These are phyloP conservation scores for Columba janthina DNA, from an alignment of 2,113 vertebrate species.

Conservation along the genomic window DNA sequence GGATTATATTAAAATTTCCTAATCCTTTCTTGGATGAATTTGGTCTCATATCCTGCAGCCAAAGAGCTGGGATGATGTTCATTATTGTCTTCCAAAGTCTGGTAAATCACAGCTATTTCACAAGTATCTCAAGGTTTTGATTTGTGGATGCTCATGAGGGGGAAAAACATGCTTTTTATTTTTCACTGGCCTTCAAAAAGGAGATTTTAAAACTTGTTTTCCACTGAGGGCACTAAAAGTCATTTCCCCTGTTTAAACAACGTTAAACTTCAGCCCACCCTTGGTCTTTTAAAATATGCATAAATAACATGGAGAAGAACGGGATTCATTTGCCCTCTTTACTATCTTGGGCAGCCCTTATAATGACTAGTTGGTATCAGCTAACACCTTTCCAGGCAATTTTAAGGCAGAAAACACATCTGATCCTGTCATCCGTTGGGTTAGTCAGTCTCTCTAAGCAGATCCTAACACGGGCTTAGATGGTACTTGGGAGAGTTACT, in stretches of 20 bases:
- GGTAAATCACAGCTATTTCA: slow-evolving; percentile 43
- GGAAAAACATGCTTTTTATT: not conserved
- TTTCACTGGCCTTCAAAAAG: not conserved
- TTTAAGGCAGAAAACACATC: accelerated
- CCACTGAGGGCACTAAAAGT: not conserved
- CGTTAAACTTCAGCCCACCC: not conserved
- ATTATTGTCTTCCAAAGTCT: slow-evolving; percentile 57
- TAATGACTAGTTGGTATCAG: not conserved
- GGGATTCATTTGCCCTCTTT: not conserved
- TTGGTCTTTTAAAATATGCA: not conserved
- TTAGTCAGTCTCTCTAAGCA: not conserved
- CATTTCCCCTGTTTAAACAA: not conserved
- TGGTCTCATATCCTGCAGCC: slow-evolving; percentile 21
- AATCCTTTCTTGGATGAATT: slow-evolving; percentile 70
- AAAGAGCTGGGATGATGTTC: slow-evolving; percentile 42
- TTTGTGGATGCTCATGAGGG: slow-evolving; percentile 6
- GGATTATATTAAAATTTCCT: slow-evolving; percentile 65
- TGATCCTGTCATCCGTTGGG: not conserved
- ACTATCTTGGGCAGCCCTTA: not conserved
- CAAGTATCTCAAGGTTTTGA: slow-evolving; percentile 39
- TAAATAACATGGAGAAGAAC: not conserved
- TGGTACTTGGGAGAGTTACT: not conserved
- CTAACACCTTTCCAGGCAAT: not conserved
- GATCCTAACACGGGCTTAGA: not conserved
- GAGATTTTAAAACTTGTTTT: not conserved